Base-by-base conservation (phyloP, 2,888 invertebrate species). In the Fragum whitleyi region DNA sequence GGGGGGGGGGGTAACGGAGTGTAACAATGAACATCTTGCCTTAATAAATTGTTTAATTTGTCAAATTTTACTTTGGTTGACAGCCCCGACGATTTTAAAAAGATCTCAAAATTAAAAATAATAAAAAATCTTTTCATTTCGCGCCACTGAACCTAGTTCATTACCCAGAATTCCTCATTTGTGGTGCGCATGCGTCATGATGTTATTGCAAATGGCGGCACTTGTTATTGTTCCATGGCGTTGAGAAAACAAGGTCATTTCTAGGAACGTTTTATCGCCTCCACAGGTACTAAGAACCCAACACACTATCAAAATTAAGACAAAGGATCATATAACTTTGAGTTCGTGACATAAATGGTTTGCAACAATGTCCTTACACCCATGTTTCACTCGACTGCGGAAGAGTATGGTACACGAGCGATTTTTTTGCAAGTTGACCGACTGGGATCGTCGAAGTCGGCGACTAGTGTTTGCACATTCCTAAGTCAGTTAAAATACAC, bases 181-280 rank as follows among this genome's bases (percentile, higher is more conserved):
- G 79, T 85, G 88, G 88, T 62, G 88, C 91, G 92, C 94, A 94
- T 93, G 94, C 94, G 93, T 90, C 88, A 79, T 89, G 87, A 84
- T 83, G 84, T 87, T 96, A 97, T 97, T 97, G 97, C 97, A 97
- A 98, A 98, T 98, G 98, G 98, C 98, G 97, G 96, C 97, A 96
- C 97, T 90, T 98, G 97, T 98, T 98, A 97, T 98, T 98, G 97
- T 98, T 97, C 94, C 97, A 97, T 97, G 97, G 96, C 96, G 96
- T 96, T 94, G 94, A 94, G 94, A 93, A 94, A 94, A 94, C 93
- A 93, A 93, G 94, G 93, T 93, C 93, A 94, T 94, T 94, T 94
- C 93, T 94, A 94, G 93, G 92, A 93, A 92, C 92, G 92, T 93
- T 94, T 93, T 93, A 93, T 93, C 93, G 92, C 93, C 93, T 93